These are phyloP conservation scores for Heterodera filipjevi DNA, from an alignment of 2,888 invertebrate species.

Conservation along the genomic window DNA sequence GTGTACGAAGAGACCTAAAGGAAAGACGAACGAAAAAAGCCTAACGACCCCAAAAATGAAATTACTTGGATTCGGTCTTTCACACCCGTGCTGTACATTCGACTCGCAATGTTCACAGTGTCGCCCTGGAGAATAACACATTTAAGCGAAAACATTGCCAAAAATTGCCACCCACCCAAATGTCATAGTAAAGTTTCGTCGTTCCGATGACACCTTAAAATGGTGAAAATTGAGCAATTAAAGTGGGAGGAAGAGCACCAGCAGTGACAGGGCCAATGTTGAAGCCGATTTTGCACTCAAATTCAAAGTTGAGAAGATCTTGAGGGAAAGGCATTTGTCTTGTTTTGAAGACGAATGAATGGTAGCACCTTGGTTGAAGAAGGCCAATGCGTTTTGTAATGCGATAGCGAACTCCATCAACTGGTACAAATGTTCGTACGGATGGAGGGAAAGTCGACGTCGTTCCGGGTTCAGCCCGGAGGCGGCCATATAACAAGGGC, in stretches of 20 bases:
- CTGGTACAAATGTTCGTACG: conserved; percentile 64
- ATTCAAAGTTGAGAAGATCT: conserved; percentile 85
- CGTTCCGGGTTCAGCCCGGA: conserved; percentile 85
- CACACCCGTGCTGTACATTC: conserved; percentile 95
- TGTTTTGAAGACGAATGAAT: neutral
- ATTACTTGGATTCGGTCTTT: conserved; percentile 76
- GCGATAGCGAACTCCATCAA: conserved; percentile 90
- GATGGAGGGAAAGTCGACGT: conserved; percentile 70
- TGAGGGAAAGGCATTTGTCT: neutral
- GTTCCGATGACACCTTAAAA: conserved; percentile 81
- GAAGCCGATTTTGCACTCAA: conserved; percentile 75
- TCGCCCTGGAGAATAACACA: conserved; percentile 82
- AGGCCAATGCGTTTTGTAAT: conserved; percentile 83
- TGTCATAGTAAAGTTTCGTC: conserved; percentile 91
- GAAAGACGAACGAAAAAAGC: neutral
- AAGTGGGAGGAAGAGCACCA: conserved; percentile 28
- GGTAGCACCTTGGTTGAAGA: conserved; percentile 75
- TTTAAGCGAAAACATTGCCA: too few species aligned
- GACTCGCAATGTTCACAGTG: conserved; percentile 91
- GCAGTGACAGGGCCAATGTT: conserved; percentile 95
- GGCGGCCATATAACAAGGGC: conserved; percentile 93
- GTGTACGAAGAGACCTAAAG: conserved; percentile 61
- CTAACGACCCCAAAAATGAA: neutral
- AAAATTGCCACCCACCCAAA: conserved; percentile 74
- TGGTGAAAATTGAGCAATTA: conserved; percentile 66